Base-by-base conservation (phyloP, 2,888 invertebrate genomes). In the Caenorhabditis uteleia region DNA sequence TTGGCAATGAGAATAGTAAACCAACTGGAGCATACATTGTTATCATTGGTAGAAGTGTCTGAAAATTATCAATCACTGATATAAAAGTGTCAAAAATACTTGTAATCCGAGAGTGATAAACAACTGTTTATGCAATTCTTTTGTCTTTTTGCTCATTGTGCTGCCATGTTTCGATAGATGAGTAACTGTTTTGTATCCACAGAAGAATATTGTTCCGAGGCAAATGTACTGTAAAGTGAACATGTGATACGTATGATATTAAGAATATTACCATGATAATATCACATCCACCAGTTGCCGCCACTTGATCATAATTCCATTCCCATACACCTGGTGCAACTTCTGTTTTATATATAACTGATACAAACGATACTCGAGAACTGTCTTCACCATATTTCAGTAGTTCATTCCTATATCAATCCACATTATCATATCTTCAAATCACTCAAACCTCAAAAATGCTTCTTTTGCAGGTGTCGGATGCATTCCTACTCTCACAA, bases 11-110 rank as follows among this genome's bases (percentile, higher is more conserved):
- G 27, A 59, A 47, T 25, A 53, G 47, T 25, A 53, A 20, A 29
- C 43, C 21, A 12, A 53, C 59, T 5, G 59, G 59, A 20, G 43
- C 38, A 20, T 59, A 59, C 59, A 59, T 59, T 53, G 48, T 48
- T 36, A 53, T 44, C 3, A 53, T 20, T 1, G 59, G 59, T 4
- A 59, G 47, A 16, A 53, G 16, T 8, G 59, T 48, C 59, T 59
- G 59, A 29, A 59, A 59, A 16, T 18, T 10, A n/a, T 5, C 10
- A 20, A 29, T 3, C 16, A 25, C 36, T 1, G 20, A n/a, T 7
- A 18, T 12, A n/a, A 2, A 18, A 16, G 20, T 10, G 12, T 5
- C 10, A n/a, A 8, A 7, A 3, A 26, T 36, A 59, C 59, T 33
- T 59, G 59, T n/a, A 53, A 38, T 6, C 40, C 44, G 18, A 59